Percentiles rank a stretch among this genome's conserved stretches.
These are phyloP conservation scores for Oligia strigilis DNA, from an alignment of 2,888 invertebrate genomes.

Conservation along the genomic window DNA sequence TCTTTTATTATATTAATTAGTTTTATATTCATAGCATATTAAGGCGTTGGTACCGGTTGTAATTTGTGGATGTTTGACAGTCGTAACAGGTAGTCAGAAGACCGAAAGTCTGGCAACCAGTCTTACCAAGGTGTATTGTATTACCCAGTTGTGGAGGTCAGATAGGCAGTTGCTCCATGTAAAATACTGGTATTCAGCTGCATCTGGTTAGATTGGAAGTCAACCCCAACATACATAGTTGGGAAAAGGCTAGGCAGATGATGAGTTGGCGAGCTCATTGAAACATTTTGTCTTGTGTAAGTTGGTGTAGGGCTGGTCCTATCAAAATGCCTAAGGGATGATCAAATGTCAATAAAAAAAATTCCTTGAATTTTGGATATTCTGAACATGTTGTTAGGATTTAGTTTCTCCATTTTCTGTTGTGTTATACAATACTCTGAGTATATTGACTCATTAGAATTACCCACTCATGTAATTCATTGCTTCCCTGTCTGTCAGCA, in stretches of 20 bases:
- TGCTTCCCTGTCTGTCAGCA: background rate
- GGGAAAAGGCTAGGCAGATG: no score
- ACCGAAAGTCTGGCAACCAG: no score
- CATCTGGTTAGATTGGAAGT: no score
- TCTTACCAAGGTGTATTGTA: no score
- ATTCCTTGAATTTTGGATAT: background rate
- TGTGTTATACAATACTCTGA: slow-evolving; percentile 1
- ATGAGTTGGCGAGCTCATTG: background rate
- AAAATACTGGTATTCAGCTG: no score
- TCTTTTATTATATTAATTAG: background rate
- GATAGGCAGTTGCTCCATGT: no score
- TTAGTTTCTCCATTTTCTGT: background rate
- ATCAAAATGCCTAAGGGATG: background rate
- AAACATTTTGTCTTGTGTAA: background rate
- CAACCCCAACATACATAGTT: no score
- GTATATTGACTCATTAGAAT: background rate
- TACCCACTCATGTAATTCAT: background rate
- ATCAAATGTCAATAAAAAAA: background rate
- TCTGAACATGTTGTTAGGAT: background rate
- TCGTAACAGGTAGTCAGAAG: no score
- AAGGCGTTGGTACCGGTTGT: no score
- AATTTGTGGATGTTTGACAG: no score
- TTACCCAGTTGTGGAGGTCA: no score
- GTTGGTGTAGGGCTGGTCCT: background rate
- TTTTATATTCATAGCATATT: background rate